Conservation (phyloP, 2,113 vertebrate genomes). For the Scatophagus argus region DNA sequence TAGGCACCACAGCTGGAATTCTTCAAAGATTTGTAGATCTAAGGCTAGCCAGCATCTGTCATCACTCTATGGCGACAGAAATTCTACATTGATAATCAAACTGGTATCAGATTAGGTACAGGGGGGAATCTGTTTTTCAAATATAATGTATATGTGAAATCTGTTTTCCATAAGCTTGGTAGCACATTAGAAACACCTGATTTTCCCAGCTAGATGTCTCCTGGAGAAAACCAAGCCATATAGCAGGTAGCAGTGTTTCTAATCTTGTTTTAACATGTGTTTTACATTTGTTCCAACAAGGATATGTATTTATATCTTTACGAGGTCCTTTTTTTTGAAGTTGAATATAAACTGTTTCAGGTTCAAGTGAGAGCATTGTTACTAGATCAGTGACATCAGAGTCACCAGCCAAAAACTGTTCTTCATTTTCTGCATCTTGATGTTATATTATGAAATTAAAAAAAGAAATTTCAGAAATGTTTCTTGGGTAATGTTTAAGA, state of each 20-base stretch:
- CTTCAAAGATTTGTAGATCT: conserved; percentile 2
- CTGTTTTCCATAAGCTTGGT: no score
- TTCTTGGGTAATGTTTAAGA: no score
- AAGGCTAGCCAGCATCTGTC: background rate
- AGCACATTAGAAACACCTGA: background rate
- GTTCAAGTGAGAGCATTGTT: no score
- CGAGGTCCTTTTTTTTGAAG: no score
- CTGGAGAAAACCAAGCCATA: background rate
- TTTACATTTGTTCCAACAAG: background rate
- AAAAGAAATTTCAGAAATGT: no score
- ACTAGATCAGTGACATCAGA: no score
- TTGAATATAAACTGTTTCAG: no score
- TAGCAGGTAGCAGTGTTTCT: background rate
- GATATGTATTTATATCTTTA: background rate
- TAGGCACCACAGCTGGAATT: conserved; percentile 8
- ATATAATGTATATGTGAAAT: background rate
- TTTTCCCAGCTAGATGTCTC: background rate
- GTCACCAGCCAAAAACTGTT: no score
- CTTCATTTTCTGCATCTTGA: no score
- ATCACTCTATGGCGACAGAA: conserved; percentile 8
- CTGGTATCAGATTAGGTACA: background rate
- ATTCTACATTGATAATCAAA: background rate
- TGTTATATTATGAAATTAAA: no score
- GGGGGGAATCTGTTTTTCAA: no score
- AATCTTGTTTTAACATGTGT: background rate